phyloP scores from a whole-genome alignment of 2,113 vertebrate genomes.

The Phoenicopterus ruber region DNA sequence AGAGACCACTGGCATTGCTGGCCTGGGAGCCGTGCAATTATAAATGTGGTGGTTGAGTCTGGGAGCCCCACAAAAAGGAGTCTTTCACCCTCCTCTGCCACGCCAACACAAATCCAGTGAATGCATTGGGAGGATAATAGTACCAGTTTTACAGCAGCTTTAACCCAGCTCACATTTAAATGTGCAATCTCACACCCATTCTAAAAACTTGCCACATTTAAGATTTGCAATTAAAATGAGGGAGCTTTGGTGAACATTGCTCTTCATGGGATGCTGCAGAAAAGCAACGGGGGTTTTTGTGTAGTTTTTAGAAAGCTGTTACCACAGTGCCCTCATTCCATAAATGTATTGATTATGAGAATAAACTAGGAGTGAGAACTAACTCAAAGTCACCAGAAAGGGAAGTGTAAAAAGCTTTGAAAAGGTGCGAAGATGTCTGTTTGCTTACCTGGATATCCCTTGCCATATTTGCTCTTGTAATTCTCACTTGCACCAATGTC shows the following conservation, averaged over 20 bases:
- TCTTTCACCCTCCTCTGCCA: not conserved
- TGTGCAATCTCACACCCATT: slow-evolving; percentile 41
- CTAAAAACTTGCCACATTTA: slow-evolving; percentile 14
- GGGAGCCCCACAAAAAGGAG: not conserved
- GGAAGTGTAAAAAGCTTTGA: not conserved
- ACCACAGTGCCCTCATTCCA: not conserved
- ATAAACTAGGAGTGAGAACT: not conserved
- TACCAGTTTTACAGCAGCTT: slow-evolving; percentile 14
- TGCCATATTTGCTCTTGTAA: not conserved
- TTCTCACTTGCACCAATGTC: not conserved
- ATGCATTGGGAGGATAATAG: not conserved
- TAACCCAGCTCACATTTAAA: slow-evolving; percentile 23
- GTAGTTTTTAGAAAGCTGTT: not conserved
- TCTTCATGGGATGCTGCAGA: slow-evolving; percentile 2
- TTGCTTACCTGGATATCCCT: not conserved
- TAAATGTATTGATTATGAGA: not conserved
- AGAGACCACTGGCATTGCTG: not conserved
- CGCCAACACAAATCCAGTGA: not conserved
- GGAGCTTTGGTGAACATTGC: not conserved
- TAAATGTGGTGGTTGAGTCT: not conserved
- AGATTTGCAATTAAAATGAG: slow-evolving; percentile 41
- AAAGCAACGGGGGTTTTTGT: not conserved
- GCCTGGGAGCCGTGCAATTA: not conserved
- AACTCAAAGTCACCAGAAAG: not conserved
- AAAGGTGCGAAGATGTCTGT: not conserved